Conservation (phyloP, 2,888 invertebrate genomes). For the Mythimna impura region DNA sequence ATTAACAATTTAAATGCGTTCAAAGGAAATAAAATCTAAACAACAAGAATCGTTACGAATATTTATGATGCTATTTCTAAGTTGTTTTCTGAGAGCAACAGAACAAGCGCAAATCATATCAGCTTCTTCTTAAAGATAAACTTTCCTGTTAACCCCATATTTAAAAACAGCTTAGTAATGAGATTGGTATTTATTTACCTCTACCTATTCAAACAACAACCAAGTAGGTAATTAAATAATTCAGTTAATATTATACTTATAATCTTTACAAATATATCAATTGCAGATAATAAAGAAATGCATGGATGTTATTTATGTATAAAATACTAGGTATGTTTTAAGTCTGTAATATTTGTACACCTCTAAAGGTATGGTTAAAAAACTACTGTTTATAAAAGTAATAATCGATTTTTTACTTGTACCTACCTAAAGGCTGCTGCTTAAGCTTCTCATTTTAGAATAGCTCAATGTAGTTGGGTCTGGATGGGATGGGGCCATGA, state of each 20-base stretch:
- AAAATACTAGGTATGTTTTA: too few species aligned
- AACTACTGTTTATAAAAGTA: background rate
- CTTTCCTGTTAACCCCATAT: background rate
- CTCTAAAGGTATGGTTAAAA: background rate
- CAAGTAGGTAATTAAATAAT: background rate
- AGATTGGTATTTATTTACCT: background rate
- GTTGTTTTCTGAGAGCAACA: constrained; percentile 5
- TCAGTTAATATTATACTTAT: background rate
- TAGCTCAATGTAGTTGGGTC: background rate
- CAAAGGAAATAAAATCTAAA: constrained; percentile 34
- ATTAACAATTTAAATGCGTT: constrained; percentile 29
- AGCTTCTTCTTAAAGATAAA: background rate
- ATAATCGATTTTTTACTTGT: background rate
- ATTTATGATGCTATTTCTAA: constrained; percentile 21
- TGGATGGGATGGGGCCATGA: background rate
- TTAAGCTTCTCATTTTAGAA: background rate
- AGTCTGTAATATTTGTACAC: too few species aligned
- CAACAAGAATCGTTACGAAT: constrained; percentile 21
- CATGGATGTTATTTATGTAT: too few species aligned
- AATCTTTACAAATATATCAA: background rate
- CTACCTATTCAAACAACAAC: background rate
- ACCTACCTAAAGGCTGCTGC: too few species aligned
- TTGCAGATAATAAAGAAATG: too few species aligned
- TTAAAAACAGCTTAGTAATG: background rate
- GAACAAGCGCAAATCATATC: constrained; percentile 4